Evolutionary conservation across 2,113 vertebrate species (phyloP), one percentile per base, ranked within the genome.

Genomic region (Macrotis lagotis): DNA sequence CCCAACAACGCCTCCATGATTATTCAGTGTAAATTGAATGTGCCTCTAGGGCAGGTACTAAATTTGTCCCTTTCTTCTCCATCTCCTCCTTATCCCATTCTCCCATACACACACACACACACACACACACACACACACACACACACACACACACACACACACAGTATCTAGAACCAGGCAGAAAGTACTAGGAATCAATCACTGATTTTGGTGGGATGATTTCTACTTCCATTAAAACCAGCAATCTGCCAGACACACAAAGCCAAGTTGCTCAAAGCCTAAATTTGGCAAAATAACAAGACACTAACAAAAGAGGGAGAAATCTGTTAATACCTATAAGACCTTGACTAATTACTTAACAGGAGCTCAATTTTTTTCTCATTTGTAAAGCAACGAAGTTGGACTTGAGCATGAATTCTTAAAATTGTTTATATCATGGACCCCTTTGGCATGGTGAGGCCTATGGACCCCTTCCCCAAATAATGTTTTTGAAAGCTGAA

Each of bases 131-230:
- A 14, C 31, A 11, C 55, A 37, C 37, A 74, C 14, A 74, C 6
- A 22, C 37, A 7, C 6, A 74, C 37, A 44, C 16, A 59, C 55
- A 59, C 28, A 59, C 10, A 31, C 28, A 59, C 55, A 59, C 55
- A 59, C 9, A 31, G 25, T 31, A 37, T 31, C 28, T 14, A 66
- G 31, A 12, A 3, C 31, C 37, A 22, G 14, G 4, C 31, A 0
- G 19, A 22, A 22, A 37, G 44, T 19, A 44, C n/a, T 44, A 7
- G 19, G 53, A 9, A 44, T 91, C 89, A 25, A 93, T 25, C 3
- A 0, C 0, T 4, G 28, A 31, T 59, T 3, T n/a, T 12, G 37
- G 1, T 3, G 49, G 74, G 7, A 7, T 25, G 44, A 49, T 28
- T 22, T 2, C 4, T 48, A 44, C 89, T 91, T 55, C 47, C 89